phyloP scores from a whole-genome alignment of 2,888 invertebrate species.

The Campaea margaritaria region DNA sequence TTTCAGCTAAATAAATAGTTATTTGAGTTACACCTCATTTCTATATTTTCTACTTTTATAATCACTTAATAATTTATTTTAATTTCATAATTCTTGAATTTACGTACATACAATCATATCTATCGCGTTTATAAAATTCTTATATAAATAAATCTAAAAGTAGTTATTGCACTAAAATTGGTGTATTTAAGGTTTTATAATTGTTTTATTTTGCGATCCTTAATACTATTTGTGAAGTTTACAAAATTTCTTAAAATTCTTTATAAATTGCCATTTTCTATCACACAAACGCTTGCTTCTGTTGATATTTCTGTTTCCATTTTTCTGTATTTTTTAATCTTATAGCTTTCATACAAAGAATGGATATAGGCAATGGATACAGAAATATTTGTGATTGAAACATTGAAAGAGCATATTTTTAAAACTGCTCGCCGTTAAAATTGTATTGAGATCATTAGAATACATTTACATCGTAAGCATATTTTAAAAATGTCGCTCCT shows the following conservation, averaged over 20 bases:
- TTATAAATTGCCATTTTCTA: conserved; percentile 50
- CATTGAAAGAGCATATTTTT: conserved; percentile 41
- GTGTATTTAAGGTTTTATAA: conserved; percentile 44
- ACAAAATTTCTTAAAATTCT: conserved; percentile 32
- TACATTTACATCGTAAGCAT: conserved; percentile 52
- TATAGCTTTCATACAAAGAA: conserved; percentile 36
- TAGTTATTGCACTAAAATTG: conserved; percentile 41
- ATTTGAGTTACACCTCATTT: conserved; percentile 61
- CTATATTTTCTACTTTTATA: conserved; percentile 40
- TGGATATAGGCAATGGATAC: conserved; percentile 38
- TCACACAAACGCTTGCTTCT: conserved; percentile 55
- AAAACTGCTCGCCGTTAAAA: conserved; percentile 49
- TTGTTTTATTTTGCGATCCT: conserved; percentile 52
- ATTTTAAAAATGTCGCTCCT: conserved; percentile 60
- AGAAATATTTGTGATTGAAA: conserved; percentile 55
- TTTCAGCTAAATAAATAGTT: conserved; percentile 76
- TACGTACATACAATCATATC: conserved; percentile 37
- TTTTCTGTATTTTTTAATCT: conserved; percentile 47
- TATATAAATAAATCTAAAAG: conserved; percentile 31
- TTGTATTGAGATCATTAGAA: conserved; percentile 70
- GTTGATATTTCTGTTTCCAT: conserved; percentile 50
- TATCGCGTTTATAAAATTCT: conserved; percentile 31
- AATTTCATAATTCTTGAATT: conserved; percentile 44
- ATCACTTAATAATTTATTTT: conserved; percentile 66
- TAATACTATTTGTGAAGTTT: conserved; percentile 46